These are phyloP conservation scores for Equus quagga DNA, from an alignment of 2,113 vertebrate genomes.

Conservation along the genomic window DNA sequence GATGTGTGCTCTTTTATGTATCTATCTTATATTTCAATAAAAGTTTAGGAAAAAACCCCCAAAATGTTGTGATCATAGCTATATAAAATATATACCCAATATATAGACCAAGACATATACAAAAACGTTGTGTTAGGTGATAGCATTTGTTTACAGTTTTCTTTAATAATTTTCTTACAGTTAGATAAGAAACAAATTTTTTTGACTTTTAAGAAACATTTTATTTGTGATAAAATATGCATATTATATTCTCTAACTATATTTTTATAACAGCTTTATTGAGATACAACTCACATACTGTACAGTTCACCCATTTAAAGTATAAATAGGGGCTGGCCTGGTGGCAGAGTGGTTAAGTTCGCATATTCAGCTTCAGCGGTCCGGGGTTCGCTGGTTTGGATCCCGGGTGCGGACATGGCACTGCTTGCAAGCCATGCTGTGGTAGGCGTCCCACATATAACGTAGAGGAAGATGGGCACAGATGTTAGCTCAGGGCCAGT, in stretches of 20 bases:
- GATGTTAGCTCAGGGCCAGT: no score
- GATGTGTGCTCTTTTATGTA: neutral
- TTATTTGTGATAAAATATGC: neutral
- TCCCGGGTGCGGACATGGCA: no score
- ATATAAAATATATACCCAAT: neutral
- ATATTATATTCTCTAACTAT: neutral
- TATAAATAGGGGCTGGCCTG: neutral
- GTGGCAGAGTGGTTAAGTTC: no score
- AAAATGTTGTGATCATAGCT: neutral
- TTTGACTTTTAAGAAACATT: neutral
- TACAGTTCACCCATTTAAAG: neutral
- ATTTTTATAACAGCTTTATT: constrained; percentile 8
- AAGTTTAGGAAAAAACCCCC: neutral
- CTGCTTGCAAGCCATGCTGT: no score
- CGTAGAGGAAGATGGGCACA: no score
- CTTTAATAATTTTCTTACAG: neutral
- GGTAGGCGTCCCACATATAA: no score
- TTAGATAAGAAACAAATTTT: neutral
- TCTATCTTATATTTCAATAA: neutral
- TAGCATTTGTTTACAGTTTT: neutral
- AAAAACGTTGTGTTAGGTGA: neutral
- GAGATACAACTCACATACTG: neutral
- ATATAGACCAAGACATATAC: neutral
- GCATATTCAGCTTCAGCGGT: no score
- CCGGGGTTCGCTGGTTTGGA: no score